Conservation (phyloP, 2,113 vertebrate species). For the Heloderma charlesbogerti region DNA sequence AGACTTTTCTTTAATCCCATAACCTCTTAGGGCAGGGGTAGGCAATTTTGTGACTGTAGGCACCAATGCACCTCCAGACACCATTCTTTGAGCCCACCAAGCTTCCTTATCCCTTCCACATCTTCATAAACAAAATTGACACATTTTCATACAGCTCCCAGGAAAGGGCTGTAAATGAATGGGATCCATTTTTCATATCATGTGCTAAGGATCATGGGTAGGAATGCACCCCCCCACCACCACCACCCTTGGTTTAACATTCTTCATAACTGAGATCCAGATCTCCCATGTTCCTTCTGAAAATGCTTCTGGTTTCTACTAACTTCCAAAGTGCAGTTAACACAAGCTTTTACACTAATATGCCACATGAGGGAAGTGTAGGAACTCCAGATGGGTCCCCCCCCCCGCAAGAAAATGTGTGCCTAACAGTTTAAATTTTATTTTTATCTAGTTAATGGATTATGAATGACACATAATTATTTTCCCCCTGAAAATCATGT, state of each 20-base stretch:
- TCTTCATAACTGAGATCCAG: not conserved
- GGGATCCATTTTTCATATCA: not conserved
- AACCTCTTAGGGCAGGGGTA: not conserved
- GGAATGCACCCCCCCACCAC: not conserved
- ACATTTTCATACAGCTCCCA: too few species aligned
- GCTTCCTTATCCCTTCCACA: not conserved
- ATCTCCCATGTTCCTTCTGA: not conserved
- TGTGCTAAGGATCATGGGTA: not conserved
- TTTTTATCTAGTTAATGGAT: constrained; percentile 70
- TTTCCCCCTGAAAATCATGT: constrained; percentile 63
- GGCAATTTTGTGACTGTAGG: too few species aligned
- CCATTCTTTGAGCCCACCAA: not conserved
- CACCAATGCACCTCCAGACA: too few species aligned
- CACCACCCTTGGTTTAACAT: not conserved
- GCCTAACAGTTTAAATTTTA: constrained; percentile 54
- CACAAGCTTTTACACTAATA: constrained; percentile 55
- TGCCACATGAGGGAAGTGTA: constrained; percentile 70
- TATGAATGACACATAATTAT: constrained; percentile 73
- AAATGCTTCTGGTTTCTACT: constrained; percentile 4
- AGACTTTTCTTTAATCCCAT: not conserved
- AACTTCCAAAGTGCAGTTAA: not conserved
- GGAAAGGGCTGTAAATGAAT: not conserved
- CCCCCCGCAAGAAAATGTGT: constrained; percentile 50
- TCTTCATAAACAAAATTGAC: too few species aligned
- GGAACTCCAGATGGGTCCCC: constrained; percentile 48